Conservation (phyloP, 1,140 invertebrate genomes). For the Orussus abietinus region DNA sequence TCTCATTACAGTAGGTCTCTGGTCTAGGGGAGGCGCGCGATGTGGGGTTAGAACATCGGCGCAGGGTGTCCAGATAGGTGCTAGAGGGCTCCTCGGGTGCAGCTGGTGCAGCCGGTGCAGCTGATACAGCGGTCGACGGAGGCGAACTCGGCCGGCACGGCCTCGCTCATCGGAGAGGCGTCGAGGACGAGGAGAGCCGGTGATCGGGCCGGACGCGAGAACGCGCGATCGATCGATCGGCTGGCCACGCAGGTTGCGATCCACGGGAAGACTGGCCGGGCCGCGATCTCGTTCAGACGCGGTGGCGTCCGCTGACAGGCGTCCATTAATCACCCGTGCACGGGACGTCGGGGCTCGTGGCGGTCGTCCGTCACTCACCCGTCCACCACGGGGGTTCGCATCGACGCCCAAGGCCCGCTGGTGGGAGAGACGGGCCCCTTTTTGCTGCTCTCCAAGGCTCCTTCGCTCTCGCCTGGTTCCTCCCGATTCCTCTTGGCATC, state of each 20-base stretch:
- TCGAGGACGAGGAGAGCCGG: not conserved
- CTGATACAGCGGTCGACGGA: not conserved
- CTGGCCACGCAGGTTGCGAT: slow-evolving; percentile 36
- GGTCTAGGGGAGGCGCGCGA: not conserved
- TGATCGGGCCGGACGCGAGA: not conserved
- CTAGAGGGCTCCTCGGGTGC: too few relatives aligned
- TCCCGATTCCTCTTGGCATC: too few relatives aligned
- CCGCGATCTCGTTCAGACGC: not conserved
- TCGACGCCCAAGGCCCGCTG: too few relatives aligned
- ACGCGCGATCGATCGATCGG: slow-evolving; percentile 23
- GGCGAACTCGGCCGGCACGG: not conserved
- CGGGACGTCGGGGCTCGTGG: too few relatives aligned
- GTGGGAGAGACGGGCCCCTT: too few relatives aligned
- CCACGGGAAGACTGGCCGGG: slow-evolving; percentile 32
- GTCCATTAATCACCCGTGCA: not conserved
- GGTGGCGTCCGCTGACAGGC: not conserved
- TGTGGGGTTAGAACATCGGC: not conserved
- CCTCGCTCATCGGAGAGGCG: not conserved
- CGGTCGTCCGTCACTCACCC: too few relatives aligned
- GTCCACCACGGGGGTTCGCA: too few relatives aligned
- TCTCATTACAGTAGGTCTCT: not conserved
- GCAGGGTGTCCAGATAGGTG: too few relatives aligned
- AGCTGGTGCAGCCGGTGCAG: not conserved
- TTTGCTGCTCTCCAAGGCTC: too few relatives aligned
- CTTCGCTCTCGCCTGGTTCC: too few relatives aligned